Conservation (phyloP, 2,113 vertebrate species). For the Cacatua alba region DNA sequence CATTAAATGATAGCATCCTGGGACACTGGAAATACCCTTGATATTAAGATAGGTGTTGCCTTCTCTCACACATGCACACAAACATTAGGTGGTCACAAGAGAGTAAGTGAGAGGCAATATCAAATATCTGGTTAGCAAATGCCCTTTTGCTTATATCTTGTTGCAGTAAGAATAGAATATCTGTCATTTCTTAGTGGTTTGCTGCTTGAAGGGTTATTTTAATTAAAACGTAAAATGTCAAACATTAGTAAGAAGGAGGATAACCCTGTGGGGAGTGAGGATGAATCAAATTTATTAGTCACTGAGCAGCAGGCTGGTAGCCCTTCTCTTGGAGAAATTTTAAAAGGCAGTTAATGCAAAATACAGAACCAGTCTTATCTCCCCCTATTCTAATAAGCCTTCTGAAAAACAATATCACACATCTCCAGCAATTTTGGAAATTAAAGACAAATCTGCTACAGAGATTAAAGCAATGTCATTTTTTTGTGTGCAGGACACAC, state of each 20-base stretch:
- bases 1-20: background rate
- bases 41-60: background rate
- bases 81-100: background rate
- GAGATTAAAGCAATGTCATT: background rate
- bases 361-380: conserved; percentile 28
- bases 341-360: conserved; percentile 25
- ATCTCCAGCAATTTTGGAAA: conserved; percentile 24
- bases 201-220: conserved; percentile 73
- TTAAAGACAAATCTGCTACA: conserved; percentile 11
- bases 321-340: conserved; percentile 60
- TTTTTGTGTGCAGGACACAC: background rate
- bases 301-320: conserved; percentile 69
- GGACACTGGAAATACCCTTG: background rate
- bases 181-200: conserved; percentile 66
- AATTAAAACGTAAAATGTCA: conserved; percentile 80
- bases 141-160: conserved; percentile 54
- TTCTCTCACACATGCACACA: background rate
- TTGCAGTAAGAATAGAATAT: conserved; percentile 68
- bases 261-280: conserved; percentile 57
- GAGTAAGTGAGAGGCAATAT: background rate
- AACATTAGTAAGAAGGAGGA: conserved; percentile 70
- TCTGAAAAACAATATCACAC: background rate
- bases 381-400: background rate
- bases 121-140: conserved; percentile 18
- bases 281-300: conserved; percentile 76